These are phyloP conservation scores for Sparidentex hasta DNA, from an alignment of 2,797 vertebrate species.

Conservation along the genomic window DNA sequence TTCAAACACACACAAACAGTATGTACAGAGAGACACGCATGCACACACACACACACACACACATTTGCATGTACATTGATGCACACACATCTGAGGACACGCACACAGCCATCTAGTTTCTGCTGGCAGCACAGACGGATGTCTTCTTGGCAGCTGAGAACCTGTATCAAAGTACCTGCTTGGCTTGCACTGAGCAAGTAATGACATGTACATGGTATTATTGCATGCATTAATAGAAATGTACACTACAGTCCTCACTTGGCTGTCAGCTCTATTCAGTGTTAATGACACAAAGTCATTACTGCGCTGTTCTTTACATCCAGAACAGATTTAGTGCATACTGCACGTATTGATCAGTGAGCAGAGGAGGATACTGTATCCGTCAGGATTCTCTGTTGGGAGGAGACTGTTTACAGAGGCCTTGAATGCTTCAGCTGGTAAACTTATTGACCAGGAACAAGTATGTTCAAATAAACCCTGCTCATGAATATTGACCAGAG, in stretches of 20 bases:
- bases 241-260: conserved; percentile 17
- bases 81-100: conserved; percentile 3
- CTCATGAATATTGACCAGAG: conserved; percentile 69
- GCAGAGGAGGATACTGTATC: conserved; percentile 36
- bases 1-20: conserved; percentile 49
- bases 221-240: conserved; percentile 42
- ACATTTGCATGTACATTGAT: conserved; percentile 38
- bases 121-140: conserved; percentile 20
- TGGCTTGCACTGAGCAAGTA: conserved; percentile 43
- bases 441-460: conserved; percentile 72
- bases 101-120: conserved; percentile 16
- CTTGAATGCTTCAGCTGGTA: conserved; percentile 63
- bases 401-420: conserved; percentile 54
- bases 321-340: conserved; percentile 40
- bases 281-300: conserved; percentile 39
- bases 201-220: conserved; percentile 42
- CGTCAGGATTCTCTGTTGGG: conserved; percentile 34
- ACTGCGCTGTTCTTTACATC: conserved; percentile 40
- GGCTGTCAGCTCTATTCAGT: conserved; percentile 26
- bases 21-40: conserved; percentile 8
- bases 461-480: conserved; percentile 67
- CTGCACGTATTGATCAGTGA: conserved; percentile 54
- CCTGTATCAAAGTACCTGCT: conserved; percentile 37
- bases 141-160: conserved; percentile 50
- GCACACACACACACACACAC: conserved; percentile 17